Evolutionary conservation across 2,113 vertebrate species (phyloP).

Genomic region (Gasterosteus nipponicus): DNA sequence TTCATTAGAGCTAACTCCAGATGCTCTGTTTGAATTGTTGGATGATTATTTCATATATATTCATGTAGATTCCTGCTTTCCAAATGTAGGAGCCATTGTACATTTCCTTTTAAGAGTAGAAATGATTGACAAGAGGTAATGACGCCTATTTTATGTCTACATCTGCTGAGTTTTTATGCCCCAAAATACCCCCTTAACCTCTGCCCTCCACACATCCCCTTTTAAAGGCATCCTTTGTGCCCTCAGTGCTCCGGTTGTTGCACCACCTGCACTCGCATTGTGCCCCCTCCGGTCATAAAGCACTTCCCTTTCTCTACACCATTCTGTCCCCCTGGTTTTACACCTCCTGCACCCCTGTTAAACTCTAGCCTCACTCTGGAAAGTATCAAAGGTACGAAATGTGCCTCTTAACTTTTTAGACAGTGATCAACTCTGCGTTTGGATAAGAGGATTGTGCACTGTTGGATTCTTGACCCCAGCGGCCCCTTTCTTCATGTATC

Average conservation of each 20-base stretch:
- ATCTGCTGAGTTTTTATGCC: constrained; percentile 74
- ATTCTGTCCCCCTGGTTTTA: constrained; percentile 45
- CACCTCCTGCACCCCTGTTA: constrained; percentile 51
- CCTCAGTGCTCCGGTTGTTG: constrained; percentile 55
- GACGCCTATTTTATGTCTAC: constrained; percentile 81
- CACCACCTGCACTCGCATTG: constrained; percentile 54
- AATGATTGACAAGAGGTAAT: constrained; percentile 87
- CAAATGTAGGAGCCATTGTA: background rate
- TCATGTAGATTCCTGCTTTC: background rate
- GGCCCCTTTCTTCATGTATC: background rate
- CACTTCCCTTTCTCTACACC: constrained; percentile 33
- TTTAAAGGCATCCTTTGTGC: constrained; percentile 54
- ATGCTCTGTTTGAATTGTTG: background rate
- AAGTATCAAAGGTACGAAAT: constrained; percentile 66
- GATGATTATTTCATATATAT: background rate
- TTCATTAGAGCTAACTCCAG: background rate
- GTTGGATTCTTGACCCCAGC: constrained; percentile 14
- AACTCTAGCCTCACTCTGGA: constrained; percentile 60
- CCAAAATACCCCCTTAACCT: constrained; percentile 71
- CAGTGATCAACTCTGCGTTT: constrained; percentile 32
- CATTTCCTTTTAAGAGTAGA: constrained; percentile 24
- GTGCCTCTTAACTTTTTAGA: constrained; percentile 55
- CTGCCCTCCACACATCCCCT: constrained; percentile 47
- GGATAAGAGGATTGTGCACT: constrained; percentile 17
- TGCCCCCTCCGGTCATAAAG: constrained; percentile 64